phyloP scores from a whole-genome alignment of 2,797 vertebrate species.

The Sylvia borin region DNA sequence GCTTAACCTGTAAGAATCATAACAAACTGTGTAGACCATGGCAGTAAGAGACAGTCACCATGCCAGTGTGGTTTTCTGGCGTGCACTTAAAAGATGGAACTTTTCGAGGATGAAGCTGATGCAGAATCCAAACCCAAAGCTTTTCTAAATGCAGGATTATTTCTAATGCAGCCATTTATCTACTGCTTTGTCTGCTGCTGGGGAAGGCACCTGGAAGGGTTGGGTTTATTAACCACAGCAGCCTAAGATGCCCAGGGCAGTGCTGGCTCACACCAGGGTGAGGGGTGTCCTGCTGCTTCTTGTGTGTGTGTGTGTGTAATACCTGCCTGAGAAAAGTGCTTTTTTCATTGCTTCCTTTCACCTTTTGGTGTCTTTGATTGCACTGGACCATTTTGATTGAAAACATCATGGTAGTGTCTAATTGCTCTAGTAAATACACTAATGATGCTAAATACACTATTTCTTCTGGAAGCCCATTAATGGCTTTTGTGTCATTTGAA shows the following conservation, averaged over 20 bases:
- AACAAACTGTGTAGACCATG: neutral
- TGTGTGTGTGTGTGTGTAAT: neutral
- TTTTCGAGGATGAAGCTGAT: neutral
- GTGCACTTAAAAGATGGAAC: neutral
- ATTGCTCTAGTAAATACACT: neutral
- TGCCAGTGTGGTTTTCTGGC: neutral
- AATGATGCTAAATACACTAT: neutral
- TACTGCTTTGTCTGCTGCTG: neutral
- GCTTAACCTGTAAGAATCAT: neutral
- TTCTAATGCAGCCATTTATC: neutral
- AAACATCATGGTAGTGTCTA: neutral
- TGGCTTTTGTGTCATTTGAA: neutral
- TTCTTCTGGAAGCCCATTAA: neutral
- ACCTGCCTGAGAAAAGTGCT: neutral
- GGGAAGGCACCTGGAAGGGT: neutral
- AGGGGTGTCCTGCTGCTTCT: neutral
- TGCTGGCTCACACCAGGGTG: neutral
- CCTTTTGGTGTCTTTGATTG: neutral
- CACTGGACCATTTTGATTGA: neutral
- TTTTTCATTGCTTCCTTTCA: neutral
- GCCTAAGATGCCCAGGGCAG: neutral
- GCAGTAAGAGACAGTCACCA: too few relatives aligned
- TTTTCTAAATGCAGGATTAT: neutral
- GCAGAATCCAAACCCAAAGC: neutral
- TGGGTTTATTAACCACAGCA: neutral